Percentiles rank a stretch among this genome's conserved stretches.
These are phyloP conservation scores for Eclectus roratus DNA, from an alignment of 2,113 vertebrate species.

Conservation along the genomic window DNA sequence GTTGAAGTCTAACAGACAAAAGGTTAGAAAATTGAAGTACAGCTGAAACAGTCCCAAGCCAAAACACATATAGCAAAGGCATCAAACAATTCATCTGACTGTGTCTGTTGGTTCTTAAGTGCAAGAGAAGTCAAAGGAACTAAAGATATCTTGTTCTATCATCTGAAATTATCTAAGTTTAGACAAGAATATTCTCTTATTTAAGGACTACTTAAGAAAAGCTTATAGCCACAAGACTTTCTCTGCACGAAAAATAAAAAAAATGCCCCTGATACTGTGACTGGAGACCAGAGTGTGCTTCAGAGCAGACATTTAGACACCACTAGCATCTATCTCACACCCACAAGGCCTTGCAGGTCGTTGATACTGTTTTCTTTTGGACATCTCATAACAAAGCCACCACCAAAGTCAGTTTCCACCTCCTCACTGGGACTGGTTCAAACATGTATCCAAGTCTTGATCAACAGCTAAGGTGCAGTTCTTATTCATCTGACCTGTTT, in stretches of 20 bases:
- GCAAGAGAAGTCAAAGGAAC: not conserved
- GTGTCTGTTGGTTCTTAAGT: rapidly evolving
- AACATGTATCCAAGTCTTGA: not conserved
- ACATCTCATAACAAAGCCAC: not conserved
- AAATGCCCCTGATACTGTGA: too few species aligned
- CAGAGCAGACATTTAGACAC: not conserved
- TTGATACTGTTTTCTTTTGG: not conserved
- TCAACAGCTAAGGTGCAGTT: not conserved
- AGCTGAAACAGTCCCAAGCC: not conserved
- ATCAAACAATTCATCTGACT: not conserved
- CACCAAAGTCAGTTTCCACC: not conserved
- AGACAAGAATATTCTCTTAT: not conserved
- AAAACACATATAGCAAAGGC: not conserved
- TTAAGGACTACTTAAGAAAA: not conserved
- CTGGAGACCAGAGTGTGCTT: not conserved
- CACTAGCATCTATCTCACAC: not conserved
- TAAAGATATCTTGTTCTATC: not conserved
- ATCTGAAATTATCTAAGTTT: not conserved
- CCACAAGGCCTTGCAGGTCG: not conserved
- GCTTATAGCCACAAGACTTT: rapidly evolving
- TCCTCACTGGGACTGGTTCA: not conserved
- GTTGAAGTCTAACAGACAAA: not conserved
- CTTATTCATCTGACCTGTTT: not conserved
- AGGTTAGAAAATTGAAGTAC: not conserved
- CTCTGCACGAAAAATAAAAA: not conserved